Conservation (phyloP, 2,888 invertebrate species). For the Tachina grossa region DNA sequence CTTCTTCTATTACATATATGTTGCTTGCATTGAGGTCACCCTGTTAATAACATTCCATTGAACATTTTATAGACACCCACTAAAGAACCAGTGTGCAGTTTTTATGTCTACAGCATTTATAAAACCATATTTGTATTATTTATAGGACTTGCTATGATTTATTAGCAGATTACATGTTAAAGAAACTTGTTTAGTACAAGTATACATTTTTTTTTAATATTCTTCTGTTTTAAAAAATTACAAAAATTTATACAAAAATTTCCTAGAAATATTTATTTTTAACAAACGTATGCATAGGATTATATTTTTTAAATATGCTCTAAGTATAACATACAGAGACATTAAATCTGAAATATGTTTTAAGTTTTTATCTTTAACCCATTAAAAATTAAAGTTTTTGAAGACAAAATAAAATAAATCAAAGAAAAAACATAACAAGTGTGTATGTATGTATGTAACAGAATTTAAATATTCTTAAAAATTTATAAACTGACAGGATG, state of each 20-base stretch:
- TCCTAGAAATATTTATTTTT: constrained; percentile 43
- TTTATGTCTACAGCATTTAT: background rate
- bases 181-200: constrained; percentile 58
- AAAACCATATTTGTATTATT: constrained; percentile 42
- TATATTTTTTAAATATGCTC: constrained; percentile 19
- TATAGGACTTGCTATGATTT: constrained; percentile 67
- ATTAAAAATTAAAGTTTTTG: constrained; percentile 22
- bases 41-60: background rate
- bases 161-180: constrained; percentile 66
- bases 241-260: constrained; percentile 23
- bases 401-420: too few species aligned
- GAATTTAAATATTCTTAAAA: too few species aligned
- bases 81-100: constrained; percentile 42
- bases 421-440: too few species aligned
- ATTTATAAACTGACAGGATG: too few species aligned
- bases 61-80: constrained; percentile 64
- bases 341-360: constrained; percentile 31
- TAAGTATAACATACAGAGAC: constrained; percentile 1
- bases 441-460: too few species aligned
- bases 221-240: constrained; percentile 15
- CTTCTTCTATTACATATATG: too few species aligned
- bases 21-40: too few species aligned
- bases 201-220: constrained; percentile 17
- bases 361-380: constrained; percentile 31
- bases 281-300: background rate